Base-by-base conservation (phyloP, 92 coral and sea anemone species). In the Palythoa grandiflora region DNA sequence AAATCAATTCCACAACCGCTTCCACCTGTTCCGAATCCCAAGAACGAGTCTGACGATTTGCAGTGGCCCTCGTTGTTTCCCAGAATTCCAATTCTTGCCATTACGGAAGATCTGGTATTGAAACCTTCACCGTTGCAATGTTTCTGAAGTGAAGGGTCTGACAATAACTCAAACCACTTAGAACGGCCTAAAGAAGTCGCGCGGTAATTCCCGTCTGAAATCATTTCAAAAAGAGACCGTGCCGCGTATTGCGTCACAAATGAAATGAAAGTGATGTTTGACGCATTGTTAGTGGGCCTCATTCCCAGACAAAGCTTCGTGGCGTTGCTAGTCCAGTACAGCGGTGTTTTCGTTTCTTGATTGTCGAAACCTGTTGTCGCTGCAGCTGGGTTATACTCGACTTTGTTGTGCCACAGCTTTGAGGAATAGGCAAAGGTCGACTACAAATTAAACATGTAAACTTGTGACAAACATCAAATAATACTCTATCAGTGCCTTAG, bases 271-370 rank as follows among this genome's bases (percentile, higher is more conserved):
- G 61, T 55, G 17, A 55, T 55, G 48, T 55, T 78, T 44, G 83
- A 7, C 50, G 35, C 14, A 78, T 52, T 7, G 2, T 28, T 15
- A 8, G 61, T 55, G 17, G 17, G 61, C 20, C 35, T 61, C 84
- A 79, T 79, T 60, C 84, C 44, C 54, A 79, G 51, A 47, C 84
- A 78, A n/a, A 55, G 50, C 70, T 78, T 78, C 21, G 83, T 78
- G 14, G 36, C 44, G 48, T 55, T 78, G 83, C 68, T 14, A 28
- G 53, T 79, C 84, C 84, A 79, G 38, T 59, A 79, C 37, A 60
- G 0, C 1, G 84, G 52, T 15, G 72, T 38, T 38, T 79, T 79
- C 17, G 84, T 57, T 60, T 79, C 84, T 16, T 79, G 20, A 7
- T 3, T 38, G 36, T 79, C 84, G 16, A 57, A 15, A 40, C 72